Conservation (phyloP, 2,888 invertebrate species). For the Lomographa bimaculata region DNA sequence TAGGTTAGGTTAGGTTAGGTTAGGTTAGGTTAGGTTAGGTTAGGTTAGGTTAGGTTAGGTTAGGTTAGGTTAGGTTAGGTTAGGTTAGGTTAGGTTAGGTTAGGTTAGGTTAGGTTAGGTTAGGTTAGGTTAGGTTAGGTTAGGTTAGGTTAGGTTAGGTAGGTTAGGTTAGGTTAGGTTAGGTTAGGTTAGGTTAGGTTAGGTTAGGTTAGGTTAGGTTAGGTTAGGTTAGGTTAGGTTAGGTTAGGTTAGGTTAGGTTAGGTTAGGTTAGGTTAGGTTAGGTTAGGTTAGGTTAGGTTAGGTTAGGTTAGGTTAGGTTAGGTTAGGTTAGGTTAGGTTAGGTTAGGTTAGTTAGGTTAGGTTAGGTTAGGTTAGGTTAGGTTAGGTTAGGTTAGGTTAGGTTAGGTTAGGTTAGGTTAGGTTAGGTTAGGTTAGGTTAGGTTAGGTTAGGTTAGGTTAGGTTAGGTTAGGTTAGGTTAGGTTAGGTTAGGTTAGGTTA, state of each 20-base stretch:
- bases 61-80: slow-evolving; percentile 13
- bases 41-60: slow-evolving; percentile 13
- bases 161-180: slow-evolving; percentile 14
- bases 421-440: slow-evolving; percentile 37
- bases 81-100: slow-evolving; percentile 13
- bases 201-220: slow-evolving; percentile 11
- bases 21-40: slow-evolving; percentile 14
- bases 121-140: slow-evolving; percentile 15
- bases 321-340: slow-evolving; percentile 36
- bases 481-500: slow-evolving; percentile 36
- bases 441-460: slow-evolving; percentile 35
- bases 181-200: slow-evolving; percentile 15
- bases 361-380: slow-evolving; percentile 39
- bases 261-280: slow-evolving; percentile 14
- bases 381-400: slow-evolving; percentile 38
- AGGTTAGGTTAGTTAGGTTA: slow-evolving; percentile 38
- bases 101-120: slow-evolving; percentile 15
- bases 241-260: slow-evolving; percentile 14
- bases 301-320: slow-evolving; percentile 33
- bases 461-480: slow-evolving; percentile 37
- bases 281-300: slow-evolving; percentile 14
- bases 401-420: slow-evolving; percentile 37
- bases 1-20: slow-evolving; percentile 13
- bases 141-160: slow-evolving; percentile 9
- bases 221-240: slow-evolving; percentile 15